phyloP scores from a whole-genome alignment of 1,140 invertebrate genomes.

The Scaptomyza graminum region DNA sequence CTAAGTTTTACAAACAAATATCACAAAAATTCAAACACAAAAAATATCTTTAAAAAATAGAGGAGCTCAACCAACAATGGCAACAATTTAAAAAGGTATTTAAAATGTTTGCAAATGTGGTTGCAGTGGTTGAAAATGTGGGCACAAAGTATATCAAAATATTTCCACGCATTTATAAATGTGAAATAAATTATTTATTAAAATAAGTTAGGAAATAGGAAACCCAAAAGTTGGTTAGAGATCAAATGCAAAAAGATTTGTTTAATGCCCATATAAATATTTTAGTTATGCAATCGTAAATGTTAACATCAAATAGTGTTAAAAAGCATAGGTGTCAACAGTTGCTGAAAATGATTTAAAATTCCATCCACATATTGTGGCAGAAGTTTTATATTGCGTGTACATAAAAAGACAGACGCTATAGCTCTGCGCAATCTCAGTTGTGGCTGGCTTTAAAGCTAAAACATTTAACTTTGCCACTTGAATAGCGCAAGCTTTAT shows the following conservation, averaged over 20 bases:
- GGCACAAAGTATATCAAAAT: slow-evolving; percentile 73
- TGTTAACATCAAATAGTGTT: not conserved
- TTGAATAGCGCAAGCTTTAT: slow-evolving; percentile 39
- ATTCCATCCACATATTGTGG: slow-evolving; percentile 12
- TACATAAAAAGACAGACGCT: too few relatives aligned
- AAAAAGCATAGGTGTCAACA: slow-evolving; percentile 1
- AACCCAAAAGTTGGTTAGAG: slow-evolving; percentile 2
- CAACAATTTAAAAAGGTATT: slow-evolving; percentile 79
- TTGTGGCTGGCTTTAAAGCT: slow-evolving; percentile 29
- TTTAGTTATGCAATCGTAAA: slow-evolving; percentile 1
- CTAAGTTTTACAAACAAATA: slow-evolving; percentile 49
- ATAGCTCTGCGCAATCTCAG: slow-evolving; percentile 15
- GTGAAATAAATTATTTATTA: slow-evolving; percentile 41
- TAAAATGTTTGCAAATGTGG: slow-evolving; percentile 77
- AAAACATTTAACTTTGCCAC: slow-evolving; percentile 40
- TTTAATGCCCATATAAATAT: not conserved
- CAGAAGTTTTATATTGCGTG: not conserved
- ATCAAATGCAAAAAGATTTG: slow-evolving; percentile 17
- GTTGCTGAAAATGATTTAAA: not conserved
- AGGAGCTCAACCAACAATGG: slow-evolving; percentile 36
- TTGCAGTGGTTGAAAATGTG: slow-evolving; percentile 65
- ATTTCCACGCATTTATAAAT: slow-evolving; percentile 41
- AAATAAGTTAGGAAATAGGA: slow-evolving; percentile 15
- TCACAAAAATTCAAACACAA: slow-evolving; percentile 48
- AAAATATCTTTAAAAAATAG: slow-evolving; percentile 15